Evolutionary conservation across 2,797 vertebrate species (phyloP).

Genomic region (Pseudochirops corinnae): DNA sequence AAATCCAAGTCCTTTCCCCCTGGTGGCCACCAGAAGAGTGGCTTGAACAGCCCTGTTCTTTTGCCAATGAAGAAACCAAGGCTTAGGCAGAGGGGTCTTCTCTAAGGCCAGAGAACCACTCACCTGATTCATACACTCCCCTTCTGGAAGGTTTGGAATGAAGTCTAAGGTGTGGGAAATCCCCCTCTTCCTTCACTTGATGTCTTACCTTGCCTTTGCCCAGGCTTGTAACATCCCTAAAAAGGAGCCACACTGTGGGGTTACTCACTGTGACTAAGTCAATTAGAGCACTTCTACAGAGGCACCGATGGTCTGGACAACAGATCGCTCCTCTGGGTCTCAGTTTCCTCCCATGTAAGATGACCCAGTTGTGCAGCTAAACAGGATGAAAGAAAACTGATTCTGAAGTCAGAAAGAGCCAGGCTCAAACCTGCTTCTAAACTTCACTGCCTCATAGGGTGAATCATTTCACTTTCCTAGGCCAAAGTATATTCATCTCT

Average conservation of each 20-base stretch:
- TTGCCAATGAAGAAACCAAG: background rate
- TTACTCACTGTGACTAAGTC: background rate
- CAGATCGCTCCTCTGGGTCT: background rate
- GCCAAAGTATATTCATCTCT: background rate
- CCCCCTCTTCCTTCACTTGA: background rate
- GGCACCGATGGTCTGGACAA: background rate
- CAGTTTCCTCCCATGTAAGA: background rate
- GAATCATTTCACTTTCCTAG: background rate
- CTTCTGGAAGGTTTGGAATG: background rate
- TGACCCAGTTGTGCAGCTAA: background rate
- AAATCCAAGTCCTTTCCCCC: background rate
- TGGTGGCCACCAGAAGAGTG: background rate
- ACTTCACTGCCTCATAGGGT: too few species aligned
- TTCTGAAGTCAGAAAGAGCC: too few species aligned
- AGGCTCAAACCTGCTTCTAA: too few species aligned
- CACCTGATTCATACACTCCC: background rate
- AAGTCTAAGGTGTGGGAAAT: background rate
- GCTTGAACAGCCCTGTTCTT: background rate
- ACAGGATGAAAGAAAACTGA: too few species aligned
- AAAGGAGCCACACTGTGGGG: background rate
- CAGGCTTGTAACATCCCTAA: conserved; percentile 19
- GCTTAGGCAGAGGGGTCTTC: background rate
- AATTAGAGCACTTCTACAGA: background rate
- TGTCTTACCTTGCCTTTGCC: conserved; percentile 14
- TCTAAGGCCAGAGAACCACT: background rate